phyloP scores from a whole-genome alignment of 1,140 invertebrate genomes.

The Plectrocnemia conspersa region DNA sequence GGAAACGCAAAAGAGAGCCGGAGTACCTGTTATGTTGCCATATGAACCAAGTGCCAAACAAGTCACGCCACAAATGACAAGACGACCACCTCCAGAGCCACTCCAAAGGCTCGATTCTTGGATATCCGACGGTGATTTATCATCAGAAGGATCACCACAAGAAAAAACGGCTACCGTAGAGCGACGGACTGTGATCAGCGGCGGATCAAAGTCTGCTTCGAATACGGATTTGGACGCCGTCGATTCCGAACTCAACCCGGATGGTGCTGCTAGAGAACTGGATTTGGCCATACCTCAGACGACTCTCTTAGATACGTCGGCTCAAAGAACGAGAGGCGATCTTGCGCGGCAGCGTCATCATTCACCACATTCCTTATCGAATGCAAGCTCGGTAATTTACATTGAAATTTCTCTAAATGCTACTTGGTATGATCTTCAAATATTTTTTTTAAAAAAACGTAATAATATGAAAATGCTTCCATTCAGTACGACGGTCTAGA shows the following conservation, averaged over 20 bases:
- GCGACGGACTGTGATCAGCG: constrained; percentile 49
- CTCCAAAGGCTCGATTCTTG: constrained; percentile 37
- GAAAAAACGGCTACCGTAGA: constrained; percentile 74
- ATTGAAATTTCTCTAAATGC: background rate
- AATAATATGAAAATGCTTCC: too few species aligned
- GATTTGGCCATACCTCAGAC: constrained; percentile 78
- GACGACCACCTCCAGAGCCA: constrained; percentile 65
- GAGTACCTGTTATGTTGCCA: constrained; percentile 75
- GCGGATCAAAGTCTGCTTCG: background rate
- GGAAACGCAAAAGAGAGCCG: constrained; percentile 81
- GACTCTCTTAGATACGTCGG: constrained; percentile 80
- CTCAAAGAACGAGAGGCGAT: constrained; percentile 83
- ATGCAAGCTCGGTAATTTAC: constrained; percentile 60
- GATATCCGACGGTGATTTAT: constrained; percentile 34
- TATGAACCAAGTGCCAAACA: constrained; percentile 70
- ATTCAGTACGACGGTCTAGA: constrained; percentile 67
- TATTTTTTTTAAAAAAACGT: constrained; percentile 17
- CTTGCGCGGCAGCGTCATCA: constrained; percentile 59
- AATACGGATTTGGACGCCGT: constrained; percentile 5
- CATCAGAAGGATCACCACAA: constrained; percentile 37
- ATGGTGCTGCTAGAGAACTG: constrained; percentile 57
- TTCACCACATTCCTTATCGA: constrained; percentile 54
- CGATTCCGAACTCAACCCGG: constrained; percentile 5
- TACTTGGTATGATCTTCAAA: background rate
- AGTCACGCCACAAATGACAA: constrained; percentile 68